A percentile compares a stretch with the other conserved stretches of the same genome.
phyloP scores from a whole-genome alignment of 2,888 invertebrate species.

The Sipha maydis region DNA sequence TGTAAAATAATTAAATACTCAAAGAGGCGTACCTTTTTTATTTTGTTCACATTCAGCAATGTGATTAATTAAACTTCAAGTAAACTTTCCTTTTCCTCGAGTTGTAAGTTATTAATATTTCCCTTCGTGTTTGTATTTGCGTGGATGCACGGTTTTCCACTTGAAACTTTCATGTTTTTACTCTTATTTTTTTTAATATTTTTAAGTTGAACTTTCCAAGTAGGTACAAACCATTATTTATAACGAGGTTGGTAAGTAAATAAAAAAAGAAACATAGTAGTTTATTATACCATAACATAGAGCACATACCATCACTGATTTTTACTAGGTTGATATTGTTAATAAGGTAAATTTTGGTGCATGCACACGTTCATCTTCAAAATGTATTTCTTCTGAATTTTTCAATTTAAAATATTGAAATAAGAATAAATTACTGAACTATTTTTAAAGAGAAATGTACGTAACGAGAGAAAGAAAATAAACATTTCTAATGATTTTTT shows the following conservation, averaged over 20 bases:
- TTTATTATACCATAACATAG: not conserved
- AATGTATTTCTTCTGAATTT: not conserved
- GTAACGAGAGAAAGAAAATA: not conserved
- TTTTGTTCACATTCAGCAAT: slow-evolving; percentile 53
- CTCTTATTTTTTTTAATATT: slow-evolving; percentile 17
- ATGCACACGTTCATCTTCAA: not conserved
- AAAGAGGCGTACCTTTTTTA: slow-evolving; percentile 41
- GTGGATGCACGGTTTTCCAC: slow-evolving; percentile 54
- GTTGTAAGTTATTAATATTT: slow-evolving; percentile 60
- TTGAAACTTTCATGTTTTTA: slow-evolving; percentile 52
- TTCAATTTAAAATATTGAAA: slow-evolving; percentile 7
- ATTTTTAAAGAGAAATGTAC: not conserved
- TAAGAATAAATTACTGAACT: not conserved
- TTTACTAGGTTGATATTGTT: not conserved
- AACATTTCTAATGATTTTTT: slow-evolving; percentile 38
- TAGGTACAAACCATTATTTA: slow-evolving; percentile 54
- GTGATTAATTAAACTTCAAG: slow-evolving; percentile 61
- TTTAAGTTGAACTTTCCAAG: slow-evolving; percentile 50
- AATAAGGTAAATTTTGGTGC: not conserved
- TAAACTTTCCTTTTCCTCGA: slow-evolving; percentile 45
- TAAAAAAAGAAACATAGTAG: slow-evolving; percentile 17
- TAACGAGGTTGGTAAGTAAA: slow-evolving; percentile 47
- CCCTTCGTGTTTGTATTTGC: slow-evolving; percentile 52
- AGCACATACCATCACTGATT: slow-evolving; percentile 1
- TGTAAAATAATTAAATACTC: slow-evolving; percentile 52